Percentiles rank a stretch among this genome's conserved stretches.
These are phyloP conservation scores for Propithecus deckenii DNA, from an alignment of 2,797 vertebrate genomes.

Conservation along the genomic window DNA sequence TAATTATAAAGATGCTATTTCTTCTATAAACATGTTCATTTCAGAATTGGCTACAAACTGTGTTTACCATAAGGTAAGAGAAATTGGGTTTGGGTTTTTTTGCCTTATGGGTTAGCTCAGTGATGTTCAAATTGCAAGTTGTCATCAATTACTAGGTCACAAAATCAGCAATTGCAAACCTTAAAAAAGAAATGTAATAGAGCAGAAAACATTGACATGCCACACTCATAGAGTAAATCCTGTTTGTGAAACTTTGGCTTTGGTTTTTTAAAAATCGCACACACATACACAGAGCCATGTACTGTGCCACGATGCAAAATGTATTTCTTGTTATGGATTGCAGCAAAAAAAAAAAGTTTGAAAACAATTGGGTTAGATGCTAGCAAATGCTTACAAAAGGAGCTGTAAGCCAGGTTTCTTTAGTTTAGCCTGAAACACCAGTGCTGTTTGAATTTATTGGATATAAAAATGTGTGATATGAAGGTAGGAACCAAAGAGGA, in stretches of 20 bases:
- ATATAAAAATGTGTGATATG: neutral
- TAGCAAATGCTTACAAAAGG: constrained; percentile 10
- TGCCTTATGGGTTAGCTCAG: neutral
- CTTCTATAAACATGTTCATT: constrained; percentile 49
- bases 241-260: constrained; percentile 30
- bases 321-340: neutral
- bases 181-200: neutral
- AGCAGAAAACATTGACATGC: constrained; percentile 27
- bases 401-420: neutral
- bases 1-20: constrained; percentile 15
- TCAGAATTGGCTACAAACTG: neutral
- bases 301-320: neutral
- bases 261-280: neutral
- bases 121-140: neutral
- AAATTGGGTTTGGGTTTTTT: neutral
- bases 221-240: neutral
- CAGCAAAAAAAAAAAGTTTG: neutral
- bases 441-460: neutral
- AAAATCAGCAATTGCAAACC: neutral
- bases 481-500: neutral
- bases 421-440: constrained; percentile 4
- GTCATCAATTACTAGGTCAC: neutral
- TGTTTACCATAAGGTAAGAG: neutral
- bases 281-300: neutral
- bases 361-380: constrained; percentile 24